Evolutionary conservation across 2,113 vertebrate genomes (phyloP).

Genomic region (Tauraco erythrolophus): DNA sequence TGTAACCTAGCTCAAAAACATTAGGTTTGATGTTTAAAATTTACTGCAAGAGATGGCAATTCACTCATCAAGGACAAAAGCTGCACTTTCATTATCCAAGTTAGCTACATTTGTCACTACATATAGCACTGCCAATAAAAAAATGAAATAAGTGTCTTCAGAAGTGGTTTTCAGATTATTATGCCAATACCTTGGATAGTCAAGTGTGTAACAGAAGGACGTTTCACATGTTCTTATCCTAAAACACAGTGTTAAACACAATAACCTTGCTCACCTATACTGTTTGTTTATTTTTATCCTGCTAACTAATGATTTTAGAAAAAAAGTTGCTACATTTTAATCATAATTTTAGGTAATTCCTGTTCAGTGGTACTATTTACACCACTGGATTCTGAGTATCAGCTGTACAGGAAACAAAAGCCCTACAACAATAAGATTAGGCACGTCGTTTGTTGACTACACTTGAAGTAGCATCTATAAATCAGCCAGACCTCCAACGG

Average conservation of each 20-base stretch:
- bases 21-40: not conserved
- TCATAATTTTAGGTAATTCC: not conserved
- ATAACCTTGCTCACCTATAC: not conserved
- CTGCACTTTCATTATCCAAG: not conserved
- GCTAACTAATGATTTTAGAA: not conserved
- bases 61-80: not conserved
- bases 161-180: not conserved
- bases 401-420: not conserved
- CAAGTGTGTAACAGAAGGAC: not conserved
- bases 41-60: not conserved
- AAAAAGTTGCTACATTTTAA: not conserved
- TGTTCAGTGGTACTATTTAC: not conserved
- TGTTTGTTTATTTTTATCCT: not conserved
- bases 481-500: not conserved
- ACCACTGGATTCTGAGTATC: not conserved
- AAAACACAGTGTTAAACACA: not conserved
- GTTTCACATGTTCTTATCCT: not conserved
- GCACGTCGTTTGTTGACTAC: not conserved
- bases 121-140: not conserved
- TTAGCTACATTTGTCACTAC: not conserved
- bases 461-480: not conserved
- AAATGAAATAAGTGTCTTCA: not conserved
- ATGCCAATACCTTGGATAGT: not conserved
- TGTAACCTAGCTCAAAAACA: not conserved
- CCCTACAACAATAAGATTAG: not conserved